These are phyloP conservation scores for Leucozona laternaria DNA, from an alignment of 2,888 invertebrate genomes.

Conservation along the genomic window DNA sequence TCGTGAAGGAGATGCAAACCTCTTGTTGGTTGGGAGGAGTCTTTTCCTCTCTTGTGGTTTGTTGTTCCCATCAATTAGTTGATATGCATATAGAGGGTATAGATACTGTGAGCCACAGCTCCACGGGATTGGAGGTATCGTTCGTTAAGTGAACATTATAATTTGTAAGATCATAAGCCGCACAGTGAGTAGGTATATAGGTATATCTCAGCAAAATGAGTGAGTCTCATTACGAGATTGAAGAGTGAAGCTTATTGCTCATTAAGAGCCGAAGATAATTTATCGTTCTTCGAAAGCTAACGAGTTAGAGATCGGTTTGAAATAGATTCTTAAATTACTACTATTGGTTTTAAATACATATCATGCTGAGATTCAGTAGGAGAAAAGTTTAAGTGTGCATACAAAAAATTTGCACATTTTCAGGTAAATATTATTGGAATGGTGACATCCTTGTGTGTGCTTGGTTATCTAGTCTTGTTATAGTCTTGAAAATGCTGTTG, in stretches of 20 bases:
- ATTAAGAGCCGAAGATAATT: constrained; percentile 55
- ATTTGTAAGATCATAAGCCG: constrained; percentile 61
- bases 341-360: constrained; percentile 37
- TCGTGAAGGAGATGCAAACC: constrained; percentile 6
- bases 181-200: background rate
- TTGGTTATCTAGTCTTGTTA: too few relatives aligned
- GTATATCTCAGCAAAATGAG: background rate
- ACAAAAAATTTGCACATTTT: too few relatives aligned
- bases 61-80: constrained; percentile 70
- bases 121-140: constrained; percentile 37
- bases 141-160: constrained; percentile 66
- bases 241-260: constrained; percentile 62
- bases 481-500: too few relatives aligned
- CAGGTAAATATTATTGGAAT: too few relatives aligned
- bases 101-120: constrained; percentile 3
- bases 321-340: constrained; percentile 33
- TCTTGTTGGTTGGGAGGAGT: constrained; percentile 29
- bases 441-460: too few relatives aligned
- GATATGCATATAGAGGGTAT: constrained; percentile 31
- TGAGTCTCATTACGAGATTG: constrained; percentile 46
- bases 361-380: background rate
- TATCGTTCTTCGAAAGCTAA: constrained; percentile 38
- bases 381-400: background rate
- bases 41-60: constrained; percentile 27
- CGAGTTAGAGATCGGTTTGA: constrained; percentile 54